Evolutionary conservation across 2,888 invertebrate species (phyloP), one percentile per base, ranked within the genome.

Genomic region (Pyrocoelia pectoralis): DNA sequence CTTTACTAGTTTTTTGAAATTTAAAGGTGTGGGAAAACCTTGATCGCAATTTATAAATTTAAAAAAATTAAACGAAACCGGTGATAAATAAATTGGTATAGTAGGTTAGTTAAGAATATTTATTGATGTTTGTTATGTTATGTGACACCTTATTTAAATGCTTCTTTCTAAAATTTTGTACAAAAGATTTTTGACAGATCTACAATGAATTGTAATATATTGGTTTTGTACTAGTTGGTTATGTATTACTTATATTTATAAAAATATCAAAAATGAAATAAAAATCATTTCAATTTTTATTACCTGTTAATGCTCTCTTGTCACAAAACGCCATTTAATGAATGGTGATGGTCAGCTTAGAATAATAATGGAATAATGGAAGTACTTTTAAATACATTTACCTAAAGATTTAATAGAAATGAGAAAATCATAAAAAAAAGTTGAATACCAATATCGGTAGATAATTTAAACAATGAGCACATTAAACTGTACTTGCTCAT

Each of bases 161-260:
- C n/a, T 43, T 8, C 15, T 43, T 43, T 15, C 12, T 43, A 43
- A 8, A 15, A 43, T 43, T 43, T 43, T 43, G 41, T 43, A 43
- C 13, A 13, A 43, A 43, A 13, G 33, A 33, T 33, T 33, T 33
- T 33, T 33, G 33, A 33, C 33, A n/a, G 24, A 24, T 24, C 4
- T 33, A 33, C 33, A 33, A 6, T 10, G 33, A 33, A n/a, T 4
- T 33, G 33, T 33, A 10, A 10, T 4, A 33, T 33, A 33, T 33
- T 8, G 33, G n/a, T 8, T 3, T 8, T 33, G 24, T 33, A 33
- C 10, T 33, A 33, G 33, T 2, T 33, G 33, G 8, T n/a, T 33
- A 33, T 33, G 33, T 33, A 33, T 33, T 33, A 24, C 24, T 3
- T 24, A n/a, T 33, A 8, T 33, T n/a, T 33, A 33, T 33, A 33